Conservation (phyloP, 64 coral and sea anemone genomes). For the Actinia equina region DNA sequence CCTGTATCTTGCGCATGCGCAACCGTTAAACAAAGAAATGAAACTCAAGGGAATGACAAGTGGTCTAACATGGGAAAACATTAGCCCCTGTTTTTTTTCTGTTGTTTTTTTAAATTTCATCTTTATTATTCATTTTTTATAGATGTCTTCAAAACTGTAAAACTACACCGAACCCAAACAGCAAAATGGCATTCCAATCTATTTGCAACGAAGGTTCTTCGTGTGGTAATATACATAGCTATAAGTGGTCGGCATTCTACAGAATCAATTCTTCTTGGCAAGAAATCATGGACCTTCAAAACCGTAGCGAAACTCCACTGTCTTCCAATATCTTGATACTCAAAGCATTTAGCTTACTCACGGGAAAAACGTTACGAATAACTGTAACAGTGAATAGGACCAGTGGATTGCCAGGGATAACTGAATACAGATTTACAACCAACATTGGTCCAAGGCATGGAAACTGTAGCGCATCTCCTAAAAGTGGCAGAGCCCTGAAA, state of each 20-base stretch:
- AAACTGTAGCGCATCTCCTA: not conserved
- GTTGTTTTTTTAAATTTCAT: not conserved
- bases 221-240: not conserved
- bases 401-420: not conserved
- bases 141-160: not conserved
- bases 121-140: not conserved
- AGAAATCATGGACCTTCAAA: conserved; percentile 1
- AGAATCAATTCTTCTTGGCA: not conserved
- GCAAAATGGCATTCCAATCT: not conserved
- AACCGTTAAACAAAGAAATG: too few species aligned
- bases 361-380: not conserved
- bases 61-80: too few species aligned
- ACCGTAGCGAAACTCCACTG: not conserved
- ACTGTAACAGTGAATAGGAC: not conserved
- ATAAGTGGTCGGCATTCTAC: conserved; percentile 1
- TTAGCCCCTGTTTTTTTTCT: too few species aligned
- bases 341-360: not conserved
- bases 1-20: too few species aligned
- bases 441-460: not conserved
- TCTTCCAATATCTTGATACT: not conserved
- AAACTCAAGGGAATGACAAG: too few species aligned
- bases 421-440: not conserved
- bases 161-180: not conserved
- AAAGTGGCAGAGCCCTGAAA: conserved; percentile 8
- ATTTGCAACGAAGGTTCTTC: not conserved